Conservation (phyloP, 2,797 vertebrate genomes). For the Brachyalestes nurse region DNA sequence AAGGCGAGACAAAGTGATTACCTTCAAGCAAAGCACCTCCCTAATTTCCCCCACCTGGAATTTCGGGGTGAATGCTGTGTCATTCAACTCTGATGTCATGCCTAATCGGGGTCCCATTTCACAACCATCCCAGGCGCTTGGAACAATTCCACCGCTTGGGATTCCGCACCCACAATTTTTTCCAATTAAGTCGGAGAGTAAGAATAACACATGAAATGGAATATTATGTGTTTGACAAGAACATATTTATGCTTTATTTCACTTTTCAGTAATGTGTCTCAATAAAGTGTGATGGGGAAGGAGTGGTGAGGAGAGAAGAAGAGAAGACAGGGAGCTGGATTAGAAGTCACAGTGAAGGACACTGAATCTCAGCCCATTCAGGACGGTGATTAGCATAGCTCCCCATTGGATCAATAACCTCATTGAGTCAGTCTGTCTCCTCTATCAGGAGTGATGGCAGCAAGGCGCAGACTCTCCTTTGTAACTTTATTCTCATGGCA, state of each 20-base stretch:
- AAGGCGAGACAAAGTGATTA: conserved; percentile 70
- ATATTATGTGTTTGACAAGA: conserved; percentile 38
- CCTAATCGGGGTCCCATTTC: conserved; percentile 72
- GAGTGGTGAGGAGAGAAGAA: background rate
- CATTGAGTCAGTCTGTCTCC: conserved; percentile 71
- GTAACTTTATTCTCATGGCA: conserved; percentile 70
- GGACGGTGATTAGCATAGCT: conserved; percentile 62
- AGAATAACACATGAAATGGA: conserved; percentile 70
- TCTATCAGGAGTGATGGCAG: conserved; percentile 71
- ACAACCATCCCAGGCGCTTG: conserved; percentile 75
- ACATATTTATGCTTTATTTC: too few species aligned
- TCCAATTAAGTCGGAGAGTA: conserved; percentile 68
- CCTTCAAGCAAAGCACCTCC: conserved; percentile 70
- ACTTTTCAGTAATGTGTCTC: too few species aligned
- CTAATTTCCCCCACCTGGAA: conserved; percentile 79
- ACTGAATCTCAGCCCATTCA: conserved; percentile 55
- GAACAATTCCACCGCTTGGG: conserved; percentile 65
- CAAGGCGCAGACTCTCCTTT: conserved; percentile 51
- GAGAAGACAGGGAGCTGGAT: conserved; percentile 27
- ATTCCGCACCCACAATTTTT: conserved; percentile 65
- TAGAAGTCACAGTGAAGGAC: conserved; percentile 54
- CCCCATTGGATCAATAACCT: conserved; percentile 73
- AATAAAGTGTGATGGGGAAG: background rate
- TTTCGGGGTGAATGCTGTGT: conserved; percentile 73
- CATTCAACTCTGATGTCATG: conserved; percentile 79